Conservation (phyloP, 2,888 invertebrate species). For the Spialia ferax region DNA sequence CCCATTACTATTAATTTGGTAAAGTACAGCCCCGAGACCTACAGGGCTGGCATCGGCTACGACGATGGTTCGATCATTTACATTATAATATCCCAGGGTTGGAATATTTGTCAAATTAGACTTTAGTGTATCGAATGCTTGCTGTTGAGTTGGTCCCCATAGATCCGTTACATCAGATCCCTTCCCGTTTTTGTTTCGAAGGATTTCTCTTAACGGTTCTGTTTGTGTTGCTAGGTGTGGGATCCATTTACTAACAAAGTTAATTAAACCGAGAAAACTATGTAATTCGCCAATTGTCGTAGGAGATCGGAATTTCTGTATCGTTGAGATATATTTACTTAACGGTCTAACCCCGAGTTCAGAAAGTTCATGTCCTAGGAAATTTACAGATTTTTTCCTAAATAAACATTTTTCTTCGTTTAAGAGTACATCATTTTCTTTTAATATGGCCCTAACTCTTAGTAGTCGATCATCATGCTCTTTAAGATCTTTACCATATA, state of each 20-base stretch:
- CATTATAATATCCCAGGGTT: slow-evolving; percentile 44
- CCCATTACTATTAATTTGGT: too few relatives aligned
- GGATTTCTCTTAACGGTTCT: slow-evolving; percentile 38
- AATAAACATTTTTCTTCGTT: slow-evolving; percentile 45
- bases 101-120: slow-evolving; percentile 12
- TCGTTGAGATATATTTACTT: slow-evolving; percentile 49
- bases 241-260: slow-evolving; percentile 45
- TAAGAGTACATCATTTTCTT: slow-evolving; percentile 44
- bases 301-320: slow-evolving; percentile 46
- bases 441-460: slow-evolving; percentile 34
- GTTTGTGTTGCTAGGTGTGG: slow-evolving; percentile 44
- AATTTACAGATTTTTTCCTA: slow-evolving; percentile 7
- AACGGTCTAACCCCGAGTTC: slow-evolving; percentile 52
- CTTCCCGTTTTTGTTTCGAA: neutral
- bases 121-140: neutral
- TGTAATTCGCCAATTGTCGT: slow-evolving; percentile 41
- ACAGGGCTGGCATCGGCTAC: slow-evolving; percentile 49
- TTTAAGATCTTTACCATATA: slow-evolving; percentile 32
- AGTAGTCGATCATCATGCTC: slow-evolving; percentile 27
- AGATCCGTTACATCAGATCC: slow-evolving; percentile 37
- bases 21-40: slow-evolving; percentile 45
- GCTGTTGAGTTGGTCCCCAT: neutral
- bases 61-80: slow-evolving; percentile 43
- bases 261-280: slow-evolving; percentile 46
- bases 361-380: slow-evolving; percentile 45